Base-by-base conservation (phyloP, 1,140 invertebrate genomes). In the Forficula auricularia region DNA sequence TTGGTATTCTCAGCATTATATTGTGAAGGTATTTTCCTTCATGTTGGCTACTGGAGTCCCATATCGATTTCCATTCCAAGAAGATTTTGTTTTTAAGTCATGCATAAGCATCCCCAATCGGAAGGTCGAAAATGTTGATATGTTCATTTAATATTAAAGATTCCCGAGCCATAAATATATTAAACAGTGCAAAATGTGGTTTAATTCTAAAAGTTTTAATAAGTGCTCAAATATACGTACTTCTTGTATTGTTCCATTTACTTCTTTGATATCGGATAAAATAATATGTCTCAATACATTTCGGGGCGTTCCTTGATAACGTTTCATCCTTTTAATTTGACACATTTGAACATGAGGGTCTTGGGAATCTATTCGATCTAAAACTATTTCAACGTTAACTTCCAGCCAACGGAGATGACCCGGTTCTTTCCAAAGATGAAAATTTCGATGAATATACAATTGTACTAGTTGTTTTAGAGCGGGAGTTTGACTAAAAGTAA, bases 211-310 rank as follows among this genome's bases (percentile, higher is more conserved):
- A n/a, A n/a, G n/a, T n/a, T n/a, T n/a, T n/a, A n/a, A n/a, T n/a
- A n/a, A n/a, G n/a, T n/a, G n/a, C n/a, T 14, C 9, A 42, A 16
- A 14, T 15, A 6, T 35, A 48, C 44, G 49, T 58, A 71, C 75
- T 47, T 67, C 61, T 27, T 68, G 65, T 40, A 73, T 49, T 20
- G 64, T 61, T 16, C 71, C 61, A 19, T 64, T 69, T 9, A 79
- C 67, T 50, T 82, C 78, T 56, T 81, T 82, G 19, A 82, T 70
- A 53, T 86, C 84, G 0, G 81, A 82, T 2, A 90, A 58, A 34
- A 89, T 66, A 36, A 90, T 75, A 57, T 90, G 83, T 19, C 85
- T 62, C 16, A 77, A 64, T 48, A 89, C 75, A 56, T 78, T 83
- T 27, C 70, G 59, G 2, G 84, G 84, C 13, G 79, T 66, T 7